These are phyloP conservation scores for Lindbergichthys nudifrons DNA, from an alignment of 2,797 vertebrate species.

Conservation along the genomic window DNA sequence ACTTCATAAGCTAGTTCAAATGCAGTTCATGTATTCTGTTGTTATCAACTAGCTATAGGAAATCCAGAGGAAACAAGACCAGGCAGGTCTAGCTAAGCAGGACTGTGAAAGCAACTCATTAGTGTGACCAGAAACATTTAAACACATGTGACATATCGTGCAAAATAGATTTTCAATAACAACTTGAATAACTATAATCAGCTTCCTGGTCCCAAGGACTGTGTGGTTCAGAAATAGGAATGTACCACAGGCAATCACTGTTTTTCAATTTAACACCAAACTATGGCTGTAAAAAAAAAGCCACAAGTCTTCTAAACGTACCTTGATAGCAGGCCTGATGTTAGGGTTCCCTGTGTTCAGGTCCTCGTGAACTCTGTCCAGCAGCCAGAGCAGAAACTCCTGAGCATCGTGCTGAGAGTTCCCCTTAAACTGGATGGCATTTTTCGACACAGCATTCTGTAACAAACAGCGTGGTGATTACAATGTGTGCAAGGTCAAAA, in stretches of 20 bases:
- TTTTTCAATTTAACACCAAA: neutral
- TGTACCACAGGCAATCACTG: neutral
- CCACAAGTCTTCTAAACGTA: slow-evolving; percentile 53
- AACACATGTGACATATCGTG: neutral
- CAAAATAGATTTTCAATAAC: neutral
- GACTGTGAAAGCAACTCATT: neutral
- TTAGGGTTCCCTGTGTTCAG: slow-evolving; percentile 89
- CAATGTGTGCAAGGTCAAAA: neutral
- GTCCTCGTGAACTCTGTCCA: slow-evolving; percentile 97
- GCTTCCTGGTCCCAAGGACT: neutral
- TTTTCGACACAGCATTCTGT: slow-evolving; percentile 94
- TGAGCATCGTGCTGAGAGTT: slow-evolving; percentile 97
- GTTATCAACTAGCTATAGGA: neutral
- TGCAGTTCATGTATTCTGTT: neutral
- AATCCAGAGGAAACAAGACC: slow-evolving; percentile 14
- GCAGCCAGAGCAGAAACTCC: slow-evolving; percentile 98
- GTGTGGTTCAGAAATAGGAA: neutral
- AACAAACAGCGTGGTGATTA: slow-evolving; percentile 25
- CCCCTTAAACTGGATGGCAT: slow-evolving; percentile 94
- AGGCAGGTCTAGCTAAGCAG: slow-evolving; percentile 3
- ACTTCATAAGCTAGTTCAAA: slow-evolving; percentile 4
- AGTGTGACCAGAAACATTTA: neutral
- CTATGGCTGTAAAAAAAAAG: no score
- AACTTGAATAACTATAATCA: neutral
- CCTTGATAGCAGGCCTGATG: slow-evolving; percentile 88